Base-by-base conservation (phyloP, 2,797 vertebrate genomes). In the Cottoperca gobio region DNA sequence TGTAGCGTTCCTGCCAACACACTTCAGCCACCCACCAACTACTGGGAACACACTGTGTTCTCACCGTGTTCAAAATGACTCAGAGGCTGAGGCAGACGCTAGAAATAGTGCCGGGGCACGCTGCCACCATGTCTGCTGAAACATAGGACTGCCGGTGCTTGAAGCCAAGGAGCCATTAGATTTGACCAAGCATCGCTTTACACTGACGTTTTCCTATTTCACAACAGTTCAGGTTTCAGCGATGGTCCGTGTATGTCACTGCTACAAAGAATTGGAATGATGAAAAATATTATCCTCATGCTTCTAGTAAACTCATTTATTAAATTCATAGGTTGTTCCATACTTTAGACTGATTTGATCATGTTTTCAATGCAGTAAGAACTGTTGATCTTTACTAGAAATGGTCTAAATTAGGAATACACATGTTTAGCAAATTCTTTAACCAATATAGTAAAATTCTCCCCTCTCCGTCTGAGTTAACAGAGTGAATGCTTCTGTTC, bases 1-100 rank as follows among this genome's bases (percentile, higher is more conserved):
- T 81, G 66, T 80, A 63, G 61, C 23, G 6, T 82, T 83, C 33
- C 68, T 82, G 89, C 89, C 88, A 89, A 92, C 85, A 88, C 88
- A 77, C 77, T 89, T 82, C 62, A 89, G 73, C 92, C 90, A 65
- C 91, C 94, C 92, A 94, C 94, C 85, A 87, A 81, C 89, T 91
- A 80, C 83, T 84, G 76, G 82, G 82, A 90, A 86, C 76, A 70
- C 70, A 9, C 69, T 79, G 71, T 85, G 78, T 87, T 93, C 88
- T 88, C 83, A 62, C 73, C 74, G 72, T 80, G 84, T 90, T 87
- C 76, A 86, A 76, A 90, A 81, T 89, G 89, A 91, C 83, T 92
- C 85, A 86, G 78, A 85, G 79, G 80, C 84, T 90, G 83, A 92
- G 85, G 85, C 79, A 81, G 72, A 40, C 19, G 77, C 88, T 88